These are phyloP conservation scores for Trinectes maculatus DNA, from an alignment of 2,113 vertebrate species.

Conservation along the genomic window DNA sequence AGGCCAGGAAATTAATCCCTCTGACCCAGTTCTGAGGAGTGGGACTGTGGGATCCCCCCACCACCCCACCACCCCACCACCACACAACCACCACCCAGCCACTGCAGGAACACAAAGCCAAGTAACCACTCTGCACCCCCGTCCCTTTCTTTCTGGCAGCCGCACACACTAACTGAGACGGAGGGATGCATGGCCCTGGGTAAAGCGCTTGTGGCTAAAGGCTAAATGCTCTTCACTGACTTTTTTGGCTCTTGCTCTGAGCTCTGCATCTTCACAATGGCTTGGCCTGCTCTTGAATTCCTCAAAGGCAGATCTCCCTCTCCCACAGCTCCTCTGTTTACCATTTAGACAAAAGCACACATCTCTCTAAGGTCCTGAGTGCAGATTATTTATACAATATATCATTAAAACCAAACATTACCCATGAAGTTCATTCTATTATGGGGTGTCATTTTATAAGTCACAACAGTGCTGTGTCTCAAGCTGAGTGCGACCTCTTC, in stretches of 20 bases:
- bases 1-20: conserved; percentile 70
- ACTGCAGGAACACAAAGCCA: conserved; percentile 40
- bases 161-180: conserved; percentile 23
- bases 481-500: conserved; percentile 20
- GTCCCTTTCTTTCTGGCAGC: conserved; percentile 4
- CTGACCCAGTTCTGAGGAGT: conserved; percentile 71
- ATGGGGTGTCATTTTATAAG: not conserved
- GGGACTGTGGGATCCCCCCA: conserved; percentile 9
- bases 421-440: not conserved
- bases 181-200: conserved; percentile 11
- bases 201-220: conserved; percentile 23
- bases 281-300: not conserved
- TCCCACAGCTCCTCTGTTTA: not conserved
- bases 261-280: not conserved
- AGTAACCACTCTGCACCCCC: conserved; percentile 21
- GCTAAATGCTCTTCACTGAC: conserved; percentile 25
- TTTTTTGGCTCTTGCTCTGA: conserved; percentile 2
- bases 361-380: no score
- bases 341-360: not conserved
- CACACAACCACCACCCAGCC: conserved; percentile 18
- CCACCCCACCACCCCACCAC: not conserved
- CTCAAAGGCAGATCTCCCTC: conserved; percentile 1
- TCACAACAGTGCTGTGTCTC: not conserved
- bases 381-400: no score
- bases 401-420: no score